Evolutionary conservation across 2,113 vertebrate genomes (phyloP).

Genomic region (Cygnus buccinator): DNA sequence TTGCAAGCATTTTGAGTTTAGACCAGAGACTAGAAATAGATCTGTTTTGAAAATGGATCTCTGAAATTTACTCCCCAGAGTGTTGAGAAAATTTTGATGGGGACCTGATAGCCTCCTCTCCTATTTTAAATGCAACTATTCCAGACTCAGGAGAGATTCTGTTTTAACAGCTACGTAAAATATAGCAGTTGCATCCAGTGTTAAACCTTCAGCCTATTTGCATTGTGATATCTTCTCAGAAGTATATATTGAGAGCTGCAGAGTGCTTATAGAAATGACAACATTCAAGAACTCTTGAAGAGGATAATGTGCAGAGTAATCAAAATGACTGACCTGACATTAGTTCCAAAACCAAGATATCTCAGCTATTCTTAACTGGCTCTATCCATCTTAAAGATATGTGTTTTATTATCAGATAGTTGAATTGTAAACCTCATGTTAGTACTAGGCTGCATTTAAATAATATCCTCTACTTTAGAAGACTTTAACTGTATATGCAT

Average conservation of each 20-base stretch:
- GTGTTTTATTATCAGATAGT: background rate
- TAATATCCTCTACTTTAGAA: background rate
- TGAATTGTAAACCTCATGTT: background rate
- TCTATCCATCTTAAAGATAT: background rate
- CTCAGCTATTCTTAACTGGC: background rate
- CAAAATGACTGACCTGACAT: background rate
- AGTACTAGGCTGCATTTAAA: background rate
- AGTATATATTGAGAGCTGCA: background rate
- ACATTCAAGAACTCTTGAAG: background rate
- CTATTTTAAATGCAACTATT: background rate
- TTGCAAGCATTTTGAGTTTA: background rate
- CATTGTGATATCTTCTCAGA: background rate
- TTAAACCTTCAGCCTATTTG: background rate
- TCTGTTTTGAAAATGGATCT: background rate
- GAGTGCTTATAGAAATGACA: background rate
- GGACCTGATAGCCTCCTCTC: background rate
- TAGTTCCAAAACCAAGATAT: background rate
- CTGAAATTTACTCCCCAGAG: background rate
- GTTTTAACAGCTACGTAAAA: background rate
- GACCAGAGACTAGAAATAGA: background rate
- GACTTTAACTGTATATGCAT: background rate
- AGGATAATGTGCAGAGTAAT: background rate
- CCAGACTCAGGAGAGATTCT: background rate
- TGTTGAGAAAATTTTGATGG: background rate
- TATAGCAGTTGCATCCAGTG: background rate